These are phyloP conservation scores for Octodon degus DNA, from an alignment of 2,113 vertebrate genomes.

Conservation along the genomic window DNA sequence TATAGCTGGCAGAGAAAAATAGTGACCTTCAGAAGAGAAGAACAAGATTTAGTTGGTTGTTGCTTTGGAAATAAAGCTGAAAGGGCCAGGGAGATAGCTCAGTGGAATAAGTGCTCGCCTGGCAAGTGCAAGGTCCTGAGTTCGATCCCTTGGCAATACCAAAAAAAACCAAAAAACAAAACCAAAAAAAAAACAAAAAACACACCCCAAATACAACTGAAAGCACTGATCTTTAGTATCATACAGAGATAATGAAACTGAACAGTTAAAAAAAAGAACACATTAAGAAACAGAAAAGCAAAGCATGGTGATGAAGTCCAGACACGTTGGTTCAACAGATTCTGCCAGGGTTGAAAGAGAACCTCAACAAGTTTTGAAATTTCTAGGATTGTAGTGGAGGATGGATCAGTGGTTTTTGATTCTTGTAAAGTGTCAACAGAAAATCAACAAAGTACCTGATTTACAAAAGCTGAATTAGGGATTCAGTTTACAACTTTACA, in stretches of 20 bases:
- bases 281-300: slow-evolving; percentile 60
- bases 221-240: slow-evolving; percentile 87
- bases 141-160: no score
- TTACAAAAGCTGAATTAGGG: slow-evolving; percentile 95
- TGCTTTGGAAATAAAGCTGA: slow-evolving; percentile 86
- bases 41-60: slow-evolving; percentile 92
- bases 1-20: slow-evolving; percentile 89
- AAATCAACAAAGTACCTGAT: slow-evolving; percentile 89
- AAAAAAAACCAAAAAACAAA: no score
- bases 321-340: neutral
- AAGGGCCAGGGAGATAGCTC: no score
- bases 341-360: slow-evolving; percentile 23
- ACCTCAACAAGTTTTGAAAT: slow-evolving; percentile 59
- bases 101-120: no score
- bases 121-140: no score
- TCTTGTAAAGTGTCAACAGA: slow-evolving; percentile 95
- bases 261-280: slow-evolving; percentile 83
- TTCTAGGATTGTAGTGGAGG: slow-evolving; percentile 78
- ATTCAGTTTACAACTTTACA: slow-evolving; percentile 95
- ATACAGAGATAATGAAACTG: slow-evolving; percentile 90
- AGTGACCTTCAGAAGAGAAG: slow-evolving; percentile 90
- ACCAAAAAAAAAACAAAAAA: no score
- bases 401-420: slow-evolving; percentile 89
- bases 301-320: neutral
- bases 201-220: slow-evolving; percentile 86